Percentiles rank a stretch among this genome's conserved stretches.
These are phyloP conservation scores for Peromyscus leucopus DNA, from an alignment of 2,113 vertebrate species.

Conservation along the genomic window DNA sequence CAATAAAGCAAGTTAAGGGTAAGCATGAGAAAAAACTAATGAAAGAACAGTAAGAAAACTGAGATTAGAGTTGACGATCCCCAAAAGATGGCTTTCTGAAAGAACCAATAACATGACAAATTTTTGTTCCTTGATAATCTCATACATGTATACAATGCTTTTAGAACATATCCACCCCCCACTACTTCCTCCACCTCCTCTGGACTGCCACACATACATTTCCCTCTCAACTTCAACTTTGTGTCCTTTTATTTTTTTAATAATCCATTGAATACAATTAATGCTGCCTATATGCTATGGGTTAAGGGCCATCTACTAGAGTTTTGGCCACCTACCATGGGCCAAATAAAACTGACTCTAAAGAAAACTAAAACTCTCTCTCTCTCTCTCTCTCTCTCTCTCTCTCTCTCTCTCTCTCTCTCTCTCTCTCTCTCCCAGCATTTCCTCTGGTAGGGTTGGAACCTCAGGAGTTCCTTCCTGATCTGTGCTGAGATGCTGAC, in stretches of 20 bases:
- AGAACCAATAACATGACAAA: background rate
- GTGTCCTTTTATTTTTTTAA: background rate
- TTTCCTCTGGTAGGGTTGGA: background rate
- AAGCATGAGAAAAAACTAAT: constrained; percentile 21
- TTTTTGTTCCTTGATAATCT: background rate
- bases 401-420: too few species aligned
- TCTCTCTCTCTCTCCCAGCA: background rate
- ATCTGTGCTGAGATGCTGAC: background rate
- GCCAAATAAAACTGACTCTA: background rate
- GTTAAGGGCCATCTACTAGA: background rate
- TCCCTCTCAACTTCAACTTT: background rate
- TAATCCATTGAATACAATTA: background rate
- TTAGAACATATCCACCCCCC: background rate
- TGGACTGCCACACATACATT: background rate
- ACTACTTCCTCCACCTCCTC: background rate
- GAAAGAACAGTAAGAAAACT: background rate
- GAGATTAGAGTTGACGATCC: background rate
- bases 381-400: too few species aligned
- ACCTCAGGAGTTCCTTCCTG: background rate
- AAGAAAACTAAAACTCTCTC: background rate
- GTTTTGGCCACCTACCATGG: too few species aligned
- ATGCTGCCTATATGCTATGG: background rate
- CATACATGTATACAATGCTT: background rate
- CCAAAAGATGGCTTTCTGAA: constrained; percentile 16
- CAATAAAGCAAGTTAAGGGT: constrained; percentile 11